Base-by-base conservation (phyloP, 2,113 vertebrate species). In the Chaenogobius annularis region DNA sequence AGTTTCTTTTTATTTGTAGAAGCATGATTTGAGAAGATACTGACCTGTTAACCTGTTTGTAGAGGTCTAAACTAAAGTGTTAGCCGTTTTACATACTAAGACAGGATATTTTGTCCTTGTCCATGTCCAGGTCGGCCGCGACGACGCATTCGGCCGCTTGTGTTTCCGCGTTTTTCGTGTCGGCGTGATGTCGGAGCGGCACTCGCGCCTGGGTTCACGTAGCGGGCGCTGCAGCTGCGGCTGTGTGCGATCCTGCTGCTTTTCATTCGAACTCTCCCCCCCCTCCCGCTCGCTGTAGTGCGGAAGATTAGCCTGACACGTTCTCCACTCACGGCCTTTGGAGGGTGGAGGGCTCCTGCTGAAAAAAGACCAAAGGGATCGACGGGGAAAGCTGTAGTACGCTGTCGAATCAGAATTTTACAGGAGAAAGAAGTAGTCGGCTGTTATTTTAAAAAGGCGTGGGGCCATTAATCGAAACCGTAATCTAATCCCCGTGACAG, bases 291-390 rank as follows among this genome's bases (percentile, higher is more conserved):
- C 3, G 35, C 17, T 54, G 35, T 55, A 46, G 69, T 68, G 78
- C 85, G 82, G 44, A 83, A 90, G 86, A 92, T 93, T 90, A 90
- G 84, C 78, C 83, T 85, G 88, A 91, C 91, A 86, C 82, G 50
- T 84, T 85, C 74, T 85, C 69, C 77, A 88, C 80, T 79, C 68
- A 66, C 74, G 77, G 83, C 72, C 81, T 85, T 89, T 90, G 78
- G 89, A 85, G 89, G 83, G 78, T 83, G 74, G 78, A 75, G 81
- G 71, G 77, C 83, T 79, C 83, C 79, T 68, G 81, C 81, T 86
- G 88, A 87, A 92, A 85, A 80, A 82, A 83, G 67, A 85, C 80
- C 74, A 81, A 80, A 77, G 73, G 76, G 87, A 54, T 54, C 50
- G n/a, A 54, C 50, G 10, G 1, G 50, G 19, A 20, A 19, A 54